phyloP scores from a whole-genome alignment of 92 coral and sea anemone genomes.

The Paramuricea clavata region DNA sequence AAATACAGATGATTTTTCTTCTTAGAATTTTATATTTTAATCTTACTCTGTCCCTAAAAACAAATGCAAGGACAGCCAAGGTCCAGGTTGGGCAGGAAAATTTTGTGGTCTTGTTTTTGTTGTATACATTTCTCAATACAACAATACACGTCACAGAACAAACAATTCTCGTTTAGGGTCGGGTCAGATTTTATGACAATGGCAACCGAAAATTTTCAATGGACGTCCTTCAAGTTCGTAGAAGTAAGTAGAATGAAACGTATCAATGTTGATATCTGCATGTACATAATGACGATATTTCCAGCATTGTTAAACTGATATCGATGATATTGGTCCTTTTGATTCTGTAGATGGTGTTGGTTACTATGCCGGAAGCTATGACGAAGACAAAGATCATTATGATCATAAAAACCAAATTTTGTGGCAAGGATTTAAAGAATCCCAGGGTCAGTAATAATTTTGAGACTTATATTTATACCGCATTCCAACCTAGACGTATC shows the following conservation, averaged over 20 bases:
- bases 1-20: neutral
- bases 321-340: neutral
- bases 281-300: too few species aligned
- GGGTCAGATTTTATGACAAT: slow-evolving; percentile 74
- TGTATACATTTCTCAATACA: too few species aligned
- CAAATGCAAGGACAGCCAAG: too few species aligned
- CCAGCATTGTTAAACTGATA: neutral
- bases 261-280: too few species aligned
- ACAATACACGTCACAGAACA: neutral
- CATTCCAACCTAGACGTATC: too few species aligned
- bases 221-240: slow-evolving; percentile 32
- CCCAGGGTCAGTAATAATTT: neutral
- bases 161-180: slow-evolving; percentile 54
- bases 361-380: slow-evolving; percentile 8
- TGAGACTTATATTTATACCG: too few species aligned
- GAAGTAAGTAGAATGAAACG: slow-evolving; percentile 20
- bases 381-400: slow-evolving; percentile 18
- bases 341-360: slow-evolving; percentile 4
- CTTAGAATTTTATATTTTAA: too few species aligned
- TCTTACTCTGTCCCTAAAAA: too few species aligned
- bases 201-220: slow-evolving; percentile 78
- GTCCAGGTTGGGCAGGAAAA: too few species aligned
- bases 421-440: slow-evolving; percentile 30
- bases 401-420: neutral
- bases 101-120: too few species aligned